Evolutionary conservation across 2,888 invertebrate species (phyloP).

Genomic region (Luperina testacea): DNA sequence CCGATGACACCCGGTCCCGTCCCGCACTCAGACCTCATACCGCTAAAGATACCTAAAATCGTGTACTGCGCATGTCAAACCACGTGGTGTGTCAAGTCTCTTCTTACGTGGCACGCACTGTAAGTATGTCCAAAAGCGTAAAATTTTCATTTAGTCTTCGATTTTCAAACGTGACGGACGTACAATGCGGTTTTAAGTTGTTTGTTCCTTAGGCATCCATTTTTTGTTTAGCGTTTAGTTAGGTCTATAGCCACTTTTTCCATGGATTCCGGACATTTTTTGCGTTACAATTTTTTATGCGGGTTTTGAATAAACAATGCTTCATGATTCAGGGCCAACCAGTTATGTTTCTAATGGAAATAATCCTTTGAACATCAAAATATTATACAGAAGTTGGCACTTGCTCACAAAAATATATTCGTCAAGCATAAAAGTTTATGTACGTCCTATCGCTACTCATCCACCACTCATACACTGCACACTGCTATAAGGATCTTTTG

Average conservation of each 20-base stretch:
- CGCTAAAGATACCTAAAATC: no score
- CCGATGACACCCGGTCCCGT: no score
- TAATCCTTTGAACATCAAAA: not conserved
- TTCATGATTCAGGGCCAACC: constrained; percentile 29
- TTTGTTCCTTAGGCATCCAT: not conserved
- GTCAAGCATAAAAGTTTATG: constrained; percentile 1
- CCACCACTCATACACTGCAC: not conserved
- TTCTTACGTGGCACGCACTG: no score
- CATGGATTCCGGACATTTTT: constrained; percentile 9
- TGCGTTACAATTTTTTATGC: constrained; percentile 8
- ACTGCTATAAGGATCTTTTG: not conserved
- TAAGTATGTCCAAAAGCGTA: constrained; percentile 9
- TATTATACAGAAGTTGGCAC: not conserved
- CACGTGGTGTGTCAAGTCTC: no score
- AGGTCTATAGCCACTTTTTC: constrained; percentile 11
- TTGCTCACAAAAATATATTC: not conserved
- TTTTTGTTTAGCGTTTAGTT: constrained; percentile 17
- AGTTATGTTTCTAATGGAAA: constrained; percentile 10
- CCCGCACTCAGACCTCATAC: no score
- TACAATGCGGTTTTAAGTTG: constrained; percentile 6
- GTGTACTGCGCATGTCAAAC: no score
- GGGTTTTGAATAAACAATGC: constrained; percentile 31
- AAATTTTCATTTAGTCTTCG: constrained; percentile 31
- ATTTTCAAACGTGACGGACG: constrained; percentile 21
- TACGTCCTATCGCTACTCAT: not conserved